Conservation (phyloP, 2,113 vertebrate species). For the Ariopsis seemanni region DNA sequence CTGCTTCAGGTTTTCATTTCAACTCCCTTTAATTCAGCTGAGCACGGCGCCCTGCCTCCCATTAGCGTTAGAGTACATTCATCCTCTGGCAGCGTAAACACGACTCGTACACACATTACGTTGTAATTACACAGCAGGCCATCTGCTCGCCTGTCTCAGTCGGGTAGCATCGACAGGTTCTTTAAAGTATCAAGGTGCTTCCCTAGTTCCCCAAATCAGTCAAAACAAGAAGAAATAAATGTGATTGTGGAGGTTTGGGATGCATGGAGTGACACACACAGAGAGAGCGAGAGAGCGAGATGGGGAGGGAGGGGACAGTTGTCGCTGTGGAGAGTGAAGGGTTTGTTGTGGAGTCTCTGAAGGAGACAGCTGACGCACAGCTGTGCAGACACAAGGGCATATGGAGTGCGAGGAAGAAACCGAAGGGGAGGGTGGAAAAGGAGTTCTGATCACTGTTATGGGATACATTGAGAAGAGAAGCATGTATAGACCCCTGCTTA, state of each 20-base stretch:
- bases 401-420: slow-evolving; percentile 25
- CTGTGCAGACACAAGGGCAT: slow-evolving; percentile 63
- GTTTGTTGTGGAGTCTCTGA: slow-evolving; percentile 60
- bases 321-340: slow-evolving; percentile 37
- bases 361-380: slow-evolving; percentile 77
- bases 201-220: background rate
- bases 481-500: slow-evolving; percentile 38
- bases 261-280: background rate
- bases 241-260: background rate
- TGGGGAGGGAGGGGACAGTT: slow-evolving; percentile 19
- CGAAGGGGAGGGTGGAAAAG: slow-evolving; percentile 54
- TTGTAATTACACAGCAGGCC: background rate
- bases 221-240: background rate
- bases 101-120: background rate
- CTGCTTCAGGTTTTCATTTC: background rate
- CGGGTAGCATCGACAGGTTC: background rate
- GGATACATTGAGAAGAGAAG: slow-evolving; percentile 35
- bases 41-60: background rate
- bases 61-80: background rate
- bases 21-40: slow-evolving; percentile 9
- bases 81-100: slow-evolving; percentile 6
- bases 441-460: slow-evolving; percentile 40
- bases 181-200: no score
- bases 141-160: slow-evolving; percentile 1
- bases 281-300: background rate